A percentile compares a stretch with the other conserved stretches of the same genome.
Conservation (phyloP, 2,113 vertebrate genomes). For the Nothobranchius kuhntae region DNA sequence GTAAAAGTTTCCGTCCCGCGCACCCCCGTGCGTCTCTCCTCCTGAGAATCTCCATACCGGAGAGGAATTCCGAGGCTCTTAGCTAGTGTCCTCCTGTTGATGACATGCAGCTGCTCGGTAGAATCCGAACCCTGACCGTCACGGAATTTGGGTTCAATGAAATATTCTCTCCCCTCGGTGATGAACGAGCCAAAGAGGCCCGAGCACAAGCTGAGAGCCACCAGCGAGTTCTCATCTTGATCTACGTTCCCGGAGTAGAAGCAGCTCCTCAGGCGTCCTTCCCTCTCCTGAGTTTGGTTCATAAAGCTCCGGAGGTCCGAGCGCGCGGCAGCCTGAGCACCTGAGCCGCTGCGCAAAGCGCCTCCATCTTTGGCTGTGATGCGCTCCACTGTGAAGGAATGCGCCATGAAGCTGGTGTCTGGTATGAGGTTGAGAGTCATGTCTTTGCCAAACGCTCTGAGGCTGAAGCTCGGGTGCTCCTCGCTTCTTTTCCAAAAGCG, state of each 20-base stretch:
- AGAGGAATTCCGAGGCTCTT: constrained; percentile 10
- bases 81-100: constrained; percentile 62
- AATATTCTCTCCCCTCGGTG: constrained; percentile 78
- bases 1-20: constrained; percentile 48
- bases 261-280: constrained; percentile 71
- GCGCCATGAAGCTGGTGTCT: constrained; percentile 84
- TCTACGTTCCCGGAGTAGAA: constrained; percentile 85
- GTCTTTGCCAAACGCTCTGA: constrained; percentile 80
- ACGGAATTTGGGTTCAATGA: constrained; percentile 78
- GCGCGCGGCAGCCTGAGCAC: constrained; percentile 6
- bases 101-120: constrained; percentile 64
- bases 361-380: constrained; percentile 54
- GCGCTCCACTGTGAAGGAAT: constrained; percentile 78
- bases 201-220: constrained; percentile 85
- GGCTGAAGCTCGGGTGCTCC: constrained; percentile 69
- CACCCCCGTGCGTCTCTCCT: constrained; percentile 10
- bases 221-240: constrained; percentile 73
- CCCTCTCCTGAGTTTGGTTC: constrained; percentile 56
- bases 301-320: constrained; percentile 15
- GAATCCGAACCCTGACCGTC: constrained; percentile 21
- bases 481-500: constrained; percentile 77
- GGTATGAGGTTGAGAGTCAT: constrained; percentile 81
- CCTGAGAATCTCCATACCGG: constrained; percentile 33
- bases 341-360: constrained; percentile 39
- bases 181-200: constrained; percentile 86